Conservation (phyloP, 64 coral and sea anemone species). For the Montipora cactus region DNA sequence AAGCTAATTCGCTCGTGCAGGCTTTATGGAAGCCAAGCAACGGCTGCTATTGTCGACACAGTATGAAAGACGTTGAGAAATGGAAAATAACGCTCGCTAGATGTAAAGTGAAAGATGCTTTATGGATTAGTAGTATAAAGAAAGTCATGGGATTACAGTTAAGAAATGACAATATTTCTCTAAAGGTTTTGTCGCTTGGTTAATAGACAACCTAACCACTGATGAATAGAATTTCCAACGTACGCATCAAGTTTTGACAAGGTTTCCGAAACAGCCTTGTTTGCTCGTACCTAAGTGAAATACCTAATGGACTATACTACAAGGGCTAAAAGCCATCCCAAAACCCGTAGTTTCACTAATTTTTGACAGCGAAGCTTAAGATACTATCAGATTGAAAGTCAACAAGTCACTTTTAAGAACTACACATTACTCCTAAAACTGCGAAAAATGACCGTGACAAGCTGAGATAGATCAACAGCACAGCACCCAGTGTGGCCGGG, state of each 20-base stretch:
- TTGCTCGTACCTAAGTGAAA: slow-evolving; percentile 9
- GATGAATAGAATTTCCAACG: not conserved
- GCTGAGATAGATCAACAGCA: not conserved
- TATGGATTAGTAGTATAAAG: not conserved
- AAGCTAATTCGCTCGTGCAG: slow-evolving; percentile 51
- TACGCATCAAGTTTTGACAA: not conserved
- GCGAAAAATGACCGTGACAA: not conserved
- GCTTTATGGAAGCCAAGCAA: slow-evolving; percentile 10
- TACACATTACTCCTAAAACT: not conserved
- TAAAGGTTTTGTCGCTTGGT: not conserved
- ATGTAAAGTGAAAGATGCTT: not conserved
- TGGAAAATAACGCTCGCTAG: not conserved
- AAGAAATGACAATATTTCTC: not conserved
- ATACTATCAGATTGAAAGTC: not conserved
- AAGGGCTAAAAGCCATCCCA: not conserved
- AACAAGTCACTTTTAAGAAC: not conserved
- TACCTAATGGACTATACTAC: not conserved
- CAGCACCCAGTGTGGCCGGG: not conserved
- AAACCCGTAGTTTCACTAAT: not conserved
- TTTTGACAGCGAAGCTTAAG: not conserved
- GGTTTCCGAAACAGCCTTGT: not conserved
- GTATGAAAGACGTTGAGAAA: not conserved
- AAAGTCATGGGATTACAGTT: not conserved
- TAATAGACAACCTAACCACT: not conserved
- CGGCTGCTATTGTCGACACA: not conserved